Base-by-base conservation (phyloP, 2,797 vertebrate genomes). In the Gorsachius magnificus region DNA sequence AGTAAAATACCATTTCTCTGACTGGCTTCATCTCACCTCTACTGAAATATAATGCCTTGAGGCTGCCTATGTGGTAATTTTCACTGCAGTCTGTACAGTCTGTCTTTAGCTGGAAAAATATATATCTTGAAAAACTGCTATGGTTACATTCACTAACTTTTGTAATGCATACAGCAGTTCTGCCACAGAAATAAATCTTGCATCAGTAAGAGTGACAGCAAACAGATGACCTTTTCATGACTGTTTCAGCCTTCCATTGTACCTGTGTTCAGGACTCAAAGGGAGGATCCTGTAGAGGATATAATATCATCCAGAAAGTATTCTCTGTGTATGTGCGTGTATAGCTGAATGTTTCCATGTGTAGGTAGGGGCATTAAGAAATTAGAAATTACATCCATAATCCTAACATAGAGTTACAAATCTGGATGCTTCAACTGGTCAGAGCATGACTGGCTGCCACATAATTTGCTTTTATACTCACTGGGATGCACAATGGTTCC, bases 1-100 rank as follows among this genome's bases (percentile, higher is more conserved):
- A 71, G 89, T 91, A 46, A 96, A 97, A 95, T 90, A 75, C 19
- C 54, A 29, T 93, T 94, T 90, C 16, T 93, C 33, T 87, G 51
- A 88, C 36, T 78, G 58, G 45, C 53, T 83, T 50, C 9, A 25
- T 84, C 51, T 96, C 51, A 84, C n/a, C 36, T 31, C 26, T 58
- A 26, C 45, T 93, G 87, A 90, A 96, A 90, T 57, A 50, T 0
- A 84, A 33, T 94, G 21, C 25, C 58, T 89, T 38, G 66, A 79
- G 70, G 50, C 33, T 90, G 35, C 58, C 56, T 21, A 3, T 36
- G 29, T 89, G 31, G 38, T 93, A 50, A 93, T 95, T 96, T 89
- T 88, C 64, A n/a, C 29, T 78, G 46, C 43, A 41, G 41, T 41
- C 38, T 91, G 29, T 87, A 61, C 33, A 51, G 31, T 65, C n/a